Base-by-base conservation (phyloP, 2,888 invertebrate species). In the Autographa gamma region DNA sequence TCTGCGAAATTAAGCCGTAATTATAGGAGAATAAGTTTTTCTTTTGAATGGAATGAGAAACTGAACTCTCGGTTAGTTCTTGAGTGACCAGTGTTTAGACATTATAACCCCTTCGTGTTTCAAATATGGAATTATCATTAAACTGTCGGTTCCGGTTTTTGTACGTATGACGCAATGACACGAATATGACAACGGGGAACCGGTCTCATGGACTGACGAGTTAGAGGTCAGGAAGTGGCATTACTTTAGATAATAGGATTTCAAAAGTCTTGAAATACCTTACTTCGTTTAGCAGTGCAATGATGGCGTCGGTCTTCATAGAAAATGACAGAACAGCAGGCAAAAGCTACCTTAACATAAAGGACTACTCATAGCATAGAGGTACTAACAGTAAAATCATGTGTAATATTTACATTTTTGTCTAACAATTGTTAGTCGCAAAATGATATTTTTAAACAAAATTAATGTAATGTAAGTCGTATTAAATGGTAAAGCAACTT, bases 401-500 rank as follows among this genome's bases (percentile, higher is more conserved):
- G n/a, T n/a, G n/a, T n/a, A n/a, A n/a, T n/a, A n/a, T n/a, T n/a
- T n/a, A n/a, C n/a, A n/a, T n/a, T n/a, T n/a, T n/a, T n/a, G 25
- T 25, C 25, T 25, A 25, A 25, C 25, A 25, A 25, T 25, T 25
- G 25, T 25, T 25, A 25, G 25, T 25, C 64, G 62, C 69, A 72
- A 59, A 62, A 61, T 71, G 69, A 76, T 77, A 71, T 78, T 81
- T 76, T 83, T 82, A 83, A 79, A 81, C 78, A 81, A 86, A 88
- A 90, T 89, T 86, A 87, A 86, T 85, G 77, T 73, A 86, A 25
- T 85, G 76, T 73, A 66, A 63, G 76, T 82, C 87, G 85, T 84
- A 85, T 89, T 85, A 87, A 90, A 89, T 90, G 81, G 86, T 83
- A 83, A 83, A 84, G 84, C 85, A 85, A 82, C 76, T 83, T 77